Evolutionary conservation across 2,113 vertebrate species (phyloP).

Genomic region (Pyxicephalus adspersus): DNA sequence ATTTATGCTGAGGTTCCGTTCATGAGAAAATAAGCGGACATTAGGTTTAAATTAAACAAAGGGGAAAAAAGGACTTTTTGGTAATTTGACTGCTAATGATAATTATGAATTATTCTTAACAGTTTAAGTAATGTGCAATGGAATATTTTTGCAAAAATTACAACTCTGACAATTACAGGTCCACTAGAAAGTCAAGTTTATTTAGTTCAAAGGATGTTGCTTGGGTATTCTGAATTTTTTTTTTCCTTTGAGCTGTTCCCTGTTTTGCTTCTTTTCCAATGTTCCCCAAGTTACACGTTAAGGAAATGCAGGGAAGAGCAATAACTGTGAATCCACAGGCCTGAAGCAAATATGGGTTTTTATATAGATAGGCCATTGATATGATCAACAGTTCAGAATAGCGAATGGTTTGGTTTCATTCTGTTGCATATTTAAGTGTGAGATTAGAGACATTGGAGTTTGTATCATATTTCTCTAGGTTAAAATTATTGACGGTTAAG

Average conservation of each 20-base stretch:
- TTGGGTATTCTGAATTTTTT: slow-evolving; percentile 69
- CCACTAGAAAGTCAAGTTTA: neutral
- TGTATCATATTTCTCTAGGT: neutral
- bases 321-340: neutral
- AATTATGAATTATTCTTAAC: slow-evolving; percentile 80
- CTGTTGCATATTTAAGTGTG: neutral
- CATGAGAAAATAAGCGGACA: slow-evolving; percentile 78
- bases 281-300: neutral
- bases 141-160: slow-evolving; percentile 67
- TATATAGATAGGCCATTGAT: neutral
- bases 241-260: slow-evolving; percentile 60
- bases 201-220: slow-evolving; percentile 59
- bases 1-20: slow-evolving; percentile 82
- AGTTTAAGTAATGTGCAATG: slow-evolving; percentile 77
- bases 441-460: neutral
- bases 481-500: neutral
- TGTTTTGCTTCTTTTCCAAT: neutral
- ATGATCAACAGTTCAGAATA: neutral
- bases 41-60: slow-evolving; percentile 85
- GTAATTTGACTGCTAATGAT: slow-evolving; percentile 79
- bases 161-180: slow-evolving; percentile 45
- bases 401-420: neutral
- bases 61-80: slow-evolving; percentile 69
- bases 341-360: neutral
- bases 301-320: neutral